phyloP scores from a whole-genome alignment of 2,888 invertebrate species.

The Agonum fuliginosum region DNA sequence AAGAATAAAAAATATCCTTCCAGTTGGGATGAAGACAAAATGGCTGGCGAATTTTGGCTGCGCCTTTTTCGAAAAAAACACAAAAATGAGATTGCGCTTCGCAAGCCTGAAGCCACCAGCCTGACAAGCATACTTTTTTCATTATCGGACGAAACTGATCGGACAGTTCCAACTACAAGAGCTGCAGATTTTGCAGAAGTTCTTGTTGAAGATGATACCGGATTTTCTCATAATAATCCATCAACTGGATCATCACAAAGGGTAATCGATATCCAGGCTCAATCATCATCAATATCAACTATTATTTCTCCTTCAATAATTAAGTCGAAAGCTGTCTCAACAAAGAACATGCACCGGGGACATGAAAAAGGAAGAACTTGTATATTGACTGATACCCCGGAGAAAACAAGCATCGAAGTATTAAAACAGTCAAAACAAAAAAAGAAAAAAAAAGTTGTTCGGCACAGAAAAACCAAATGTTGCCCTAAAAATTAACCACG shows the following conservation, averaged over 20 bases:
- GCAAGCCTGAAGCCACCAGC: not conserved
- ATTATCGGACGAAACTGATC: not conserved
- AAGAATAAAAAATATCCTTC: not conserved
- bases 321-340: not conserved
- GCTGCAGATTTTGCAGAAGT: not conserved
- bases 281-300: not conserved
- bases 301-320: not conserved
- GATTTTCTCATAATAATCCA: not conserved
- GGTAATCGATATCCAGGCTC: not conserved
- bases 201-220: not conserved
- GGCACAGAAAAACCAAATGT: too few relatives aligned
- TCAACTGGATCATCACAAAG: not conserved
- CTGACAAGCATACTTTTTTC: not conserved
- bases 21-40: slow-evolving; percentile 26
- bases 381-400: not conserved
- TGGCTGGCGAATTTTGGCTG: slow-evolving; percentile 34
- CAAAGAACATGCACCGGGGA: not conserved
- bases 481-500: too few relatives aligned
- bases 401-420: not conserved
- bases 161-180: not conserved
- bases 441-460: too few relatives aligned
- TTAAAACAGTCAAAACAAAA: not conserved
- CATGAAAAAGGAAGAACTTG: not conserved
- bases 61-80: not conserved
- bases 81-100: not conserved